Evolutionary conservation across 1,140 invertebrate genomes (phyloP), one percentile per base, ranked within the genome.

Genomic region (Vanessa atalanta): DNA sequence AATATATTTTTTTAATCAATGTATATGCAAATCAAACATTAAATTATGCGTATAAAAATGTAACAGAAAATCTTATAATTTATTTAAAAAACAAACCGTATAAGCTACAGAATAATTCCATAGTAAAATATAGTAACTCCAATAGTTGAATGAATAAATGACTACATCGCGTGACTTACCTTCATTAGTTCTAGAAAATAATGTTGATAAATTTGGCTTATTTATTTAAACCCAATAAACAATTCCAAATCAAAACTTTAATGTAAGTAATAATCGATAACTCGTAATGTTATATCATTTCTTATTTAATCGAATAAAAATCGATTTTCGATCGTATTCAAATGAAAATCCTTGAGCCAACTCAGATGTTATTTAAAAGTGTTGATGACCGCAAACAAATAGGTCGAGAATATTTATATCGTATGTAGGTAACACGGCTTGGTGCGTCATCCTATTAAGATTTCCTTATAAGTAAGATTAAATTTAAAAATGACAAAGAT

Each of bases 321-420:
- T 60, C 55, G 16, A 60, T 20, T 60, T 60, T 11, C n/a, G 6
- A 13, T 23, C 55, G 12, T 60, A 60, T 60, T 26, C 3, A 26
- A 23, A 60, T 11, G 23, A 12, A 60, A 13, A 23, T 15, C 64
- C 64, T 66, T 66, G 65, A 51, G 20, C 9, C 23, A 48, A 50
- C 13, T 65, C 51, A 60, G 63, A 66, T 75, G 50, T 50, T 68
- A 47, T 57, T 70, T 70, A 75, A 70, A 75, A 70, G n/a, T 69
- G 47, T 57, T 55, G 74, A 76, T 76, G 74, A 76, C 74, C 76
- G 43, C 64, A 73, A 73, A 51, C 64, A 75, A 53, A 67, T 68
- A 68, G 65, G 73, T 75, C 69, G 73, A 71, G 7, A n/a, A 68
- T 70, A 70, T 74, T 71, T 68, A 75, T 65, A 67, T 67, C 69